Base-by-base conservation (phyloP, 1,140 invertebrate species). In the Micrasema longulum region DNA sequence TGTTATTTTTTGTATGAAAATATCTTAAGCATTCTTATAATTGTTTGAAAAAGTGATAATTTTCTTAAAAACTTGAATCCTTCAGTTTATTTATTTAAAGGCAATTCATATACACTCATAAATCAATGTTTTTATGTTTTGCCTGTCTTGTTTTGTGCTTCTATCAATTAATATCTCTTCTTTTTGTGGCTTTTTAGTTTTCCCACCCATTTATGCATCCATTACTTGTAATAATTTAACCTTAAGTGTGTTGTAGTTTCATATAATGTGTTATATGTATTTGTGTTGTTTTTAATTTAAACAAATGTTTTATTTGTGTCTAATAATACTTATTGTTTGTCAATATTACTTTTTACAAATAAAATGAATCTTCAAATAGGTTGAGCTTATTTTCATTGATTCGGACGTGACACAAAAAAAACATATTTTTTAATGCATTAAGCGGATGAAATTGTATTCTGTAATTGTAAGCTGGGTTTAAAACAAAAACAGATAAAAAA, bases 271-370 rank as follows among this genome's bases (percentile, higher is more conserved):
- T 41, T n/a, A 20, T 38, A 41, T 36, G 26, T 16, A 9, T 14
- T 50, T 18, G 47, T 50, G 31, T 60, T 38, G 35, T 60, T 60
- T 60, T 14, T 53, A 20, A 48, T 48, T 20, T 10, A 20, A 16
- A 48, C 20, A 53, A n/a, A 26, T 53, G 50, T 53, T 53, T 12
- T 35, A 22, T 53, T 53, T 53, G 23, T 53, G 20, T 45, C 12
- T 45, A 45, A n/a, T 48, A 48, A 48, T 48, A 48, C 18, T 53
- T 31, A 45, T 53, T 53, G 50, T 60, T 60, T 60, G 55, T 60
- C 55, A 36, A 60, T 38, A 31, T 60, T 60, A 60, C 16, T 50
- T 38, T 41, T 60, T 60, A 14, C 26, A 18, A 60, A 60, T 60
- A 60, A 60, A 60, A 38, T 38, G 18, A 18, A 60, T 60, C 35